Conservation (phyloP, 1,140 invertebrate genomes). For the Drosophila orena region DNA sequence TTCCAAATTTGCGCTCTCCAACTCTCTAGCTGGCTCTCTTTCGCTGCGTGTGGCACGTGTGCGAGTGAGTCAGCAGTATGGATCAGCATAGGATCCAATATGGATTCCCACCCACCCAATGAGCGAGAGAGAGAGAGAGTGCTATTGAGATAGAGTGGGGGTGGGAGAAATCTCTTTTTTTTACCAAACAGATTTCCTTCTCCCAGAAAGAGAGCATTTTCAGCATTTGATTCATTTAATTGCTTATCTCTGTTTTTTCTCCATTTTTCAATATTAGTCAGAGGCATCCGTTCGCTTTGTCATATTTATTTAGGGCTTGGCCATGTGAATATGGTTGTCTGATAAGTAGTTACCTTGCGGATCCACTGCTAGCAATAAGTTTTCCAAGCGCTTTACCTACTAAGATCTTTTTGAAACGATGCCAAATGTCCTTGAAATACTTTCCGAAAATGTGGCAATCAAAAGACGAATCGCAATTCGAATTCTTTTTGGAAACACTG, state of each 20-base stretch:
- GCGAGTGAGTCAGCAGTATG: constrained; percentile 58
- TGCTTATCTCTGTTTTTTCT: constrained; percentile 43
- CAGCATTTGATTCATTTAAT: constrained; percentile 64
- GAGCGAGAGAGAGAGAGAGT: background rate
- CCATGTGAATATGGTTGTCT: constrained; percentile 31
- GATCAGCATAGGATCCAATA: constrained; percentile 1
- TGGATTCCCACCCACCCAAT: constrained; percentile 9
- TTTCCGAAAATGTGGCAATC: constrained; percentile 56
- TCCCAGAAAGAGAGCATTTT: constrained; percentile 30
- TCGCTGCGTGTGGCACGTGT: constrained; percentile 43
- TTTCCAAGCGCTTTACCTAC: constrained; percentile 54
- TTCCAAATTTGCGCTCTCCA: background rate
- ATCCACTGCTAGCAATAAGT: constrained; percentile 26
- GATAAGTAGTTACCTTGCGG: constrained; percentile 41
- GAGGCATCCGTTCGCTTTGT: constrained; percentile 28
- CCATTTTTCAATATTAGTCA: constrained; percentile 64
- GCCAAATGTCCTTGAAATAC: constrained; percentile 79
- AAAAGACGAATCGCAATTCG: constrained; percentile 51
- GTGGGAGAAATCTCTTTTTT: background rate
- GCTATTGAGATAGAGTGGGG: background rate
- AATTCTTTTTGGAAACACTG: constrained; percentile 62
- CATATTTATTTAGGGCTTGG: constrained; percentile 47
- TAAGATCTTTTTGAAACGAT: constrained; percentile 52
- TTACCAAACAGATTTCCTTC: background rate
- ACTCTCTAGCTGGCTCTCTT: constrained; percentile 1